These are phyloP conservation scores for Trematomus loennbergii DNA, from an alignment of 2,113 vertebrate species.

Conservation along the genomic window DNA sequence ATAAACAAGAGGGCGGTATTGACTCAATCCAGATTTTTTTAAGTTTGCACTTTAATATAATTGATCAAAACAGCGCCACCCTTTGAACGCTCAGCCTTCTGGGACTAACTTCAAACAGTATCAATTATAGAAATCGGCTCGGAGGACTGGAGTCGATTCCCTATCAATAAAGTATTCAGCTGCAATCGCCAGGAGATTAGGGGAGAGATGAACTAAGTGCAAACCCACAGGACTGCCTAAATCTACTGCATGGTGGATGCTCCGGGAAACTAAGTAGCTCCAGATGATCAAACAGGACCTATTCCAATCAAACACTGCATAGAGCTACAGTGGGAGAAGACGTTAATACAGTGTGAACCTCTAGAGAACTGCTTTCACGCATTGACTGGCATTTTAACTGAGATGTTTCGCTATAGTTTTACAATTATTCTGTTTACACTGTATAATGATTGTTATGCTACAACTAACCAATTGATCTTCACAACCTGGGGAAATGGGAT, in stretches of 20 bases:
- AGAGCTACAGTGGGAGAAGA: conserved; percentile 35
- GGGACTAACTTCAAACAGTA: conserved; percentile 80
- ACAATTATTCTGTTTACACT: neutral
- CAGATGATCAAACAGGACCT: conserved; percentile 71
- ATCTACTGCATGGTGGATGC: conserved; percentile 71
- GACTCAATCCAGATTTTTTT: conserved; percentile 62
- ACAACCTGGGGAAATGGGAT: neutral
- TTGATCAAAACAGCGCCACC: conserved; percentile 78
- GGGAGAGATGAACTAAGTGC: conserved; percentile 69
- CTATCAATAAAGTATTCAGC: conserved; percentile 82
- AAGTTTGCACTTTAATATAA: conserved; percentile 79
- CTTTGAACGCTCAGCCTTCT: conserved; percentile 71
- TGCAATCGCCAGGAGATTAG: conserved; percentile 78
- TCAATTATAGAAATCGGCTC: conserved; percentile 83
- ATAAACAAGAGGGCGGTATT: conserved; percentile 46
- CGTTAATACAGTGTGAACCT: conserved; percentile 47
- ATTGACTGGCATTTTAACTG: conserved; percentile 12
- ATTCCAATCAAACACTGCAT: conserved; percentile 68
- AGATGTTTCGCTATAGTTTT: conserved; percentile 21
- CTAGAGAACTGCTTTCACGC: conserved; percentile 40
- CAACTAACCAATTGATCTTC: neutral
- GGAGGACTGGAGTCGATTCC: conserved; percentile 76
- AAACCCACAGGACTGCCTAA: conserved; percentile 73
- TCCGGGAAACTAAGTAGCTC: conserved; percentile 63
- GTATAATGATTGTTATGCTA: conserved; percentile 2